Evolutionary conservation across 1,140 invertebrate genomes (phyloP), one percentile per base, ranked within the genome.

Genomic region (Galleria mellonella): DNA sequence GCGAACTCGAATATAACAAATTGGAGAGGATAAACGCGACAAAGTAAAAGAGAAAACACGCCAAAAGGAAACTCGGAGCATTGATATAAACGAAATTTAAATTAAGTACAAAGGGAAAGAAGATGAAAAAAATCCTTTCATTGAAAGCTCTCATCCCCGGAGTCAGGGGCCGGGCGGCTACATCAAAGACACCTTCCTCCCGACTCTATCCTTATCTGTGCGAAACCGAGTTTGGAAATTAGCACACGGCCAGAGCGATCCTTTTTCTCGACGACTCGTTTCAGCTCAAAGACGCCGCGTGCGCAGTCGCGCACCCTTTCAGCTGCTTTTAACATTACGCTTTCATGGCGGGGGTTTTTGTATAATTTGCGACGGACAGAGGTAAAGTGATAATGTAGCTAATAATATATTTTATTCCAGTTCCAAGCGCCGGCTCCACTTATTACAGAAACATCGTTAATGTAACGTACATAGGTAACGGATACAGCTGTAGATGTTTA

Each of bases 71-170:
- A 82, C 73, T 77, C 75, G 65, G 57, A 81, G 76, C 81, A 83
- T 79, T 79, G 82, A 82, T 85, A 85, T 83, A 85, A 85, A 85
- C 82, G 82, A 85, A 85, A 85, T 85, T 85, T 85, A 85, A 85
- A 85, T 85, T 85, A 85, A 85, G 82, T 83, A 85, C 82, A 85
- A 85, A 85, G 76, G 75, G 78, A 77, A 81, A 75, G 72, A 67
- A 81, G 72, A 77, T 75, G 69, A 74, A 85, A 84, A 83, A 85
- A 81, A 85, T 85, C 81, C 81, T 85, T 85, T 83, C 81, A 85
- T 82, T 79, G 76, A 79, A 77, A 79, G 77, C 79, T 76, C 79
- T 82, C 79, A 78, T 81, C 81, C 69, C 69, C 59, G 63, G 65
- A 79, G 81, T 74, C 70, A 72, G 76, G 73, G 77, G 79, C 69